Conservation (phyloP, 1,140 invertebrate genomes). For the Saccostrea echinata region DNA sequence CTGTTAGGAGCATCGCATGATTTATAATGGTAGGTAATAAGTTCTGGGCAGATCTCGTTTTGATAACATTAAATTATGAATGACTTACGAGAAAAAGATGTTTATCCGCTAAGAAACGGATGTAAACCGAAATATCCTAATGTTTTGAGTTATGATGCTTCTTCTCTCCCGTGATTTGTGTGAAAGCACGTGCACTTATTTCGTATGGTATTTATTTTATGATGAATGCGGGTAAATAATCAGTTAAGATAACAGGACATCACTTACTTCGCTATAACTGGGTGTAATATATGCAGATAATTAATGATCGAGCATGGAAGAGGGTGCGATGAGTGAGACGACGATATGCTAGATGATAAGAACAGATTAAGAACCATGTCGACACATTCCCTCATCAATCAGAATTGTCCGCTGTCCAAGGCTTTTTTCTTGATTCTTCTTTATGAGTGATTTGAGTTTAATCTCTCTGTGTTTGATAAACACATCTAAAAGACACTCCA, state of each 20-base stretch:
- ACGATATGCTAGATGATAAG: not conserved
- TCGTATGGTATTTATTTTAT: not conserved
- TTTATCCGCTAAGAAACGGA: conserved; percentile 7
- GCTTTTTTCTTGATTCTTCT: not conserved
- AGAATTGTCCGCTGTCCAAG: not conserved
- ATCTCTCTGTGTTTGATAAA: not conserved
- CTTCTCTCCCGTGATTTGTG: not conserved
- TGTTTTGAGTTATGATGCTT: conserved; percentile 10
- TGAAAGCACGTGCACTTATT: not conserved
- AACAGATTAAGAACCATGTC: not conserved
- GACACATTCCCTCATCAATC: not conserved
- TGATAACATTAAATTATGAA: conserved; percentile 25
- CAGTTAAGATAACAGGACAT: not conserved
- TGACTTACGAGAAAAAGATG: conserved; percentile 6
- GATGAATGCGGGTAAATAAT: conserved; percentile 4
- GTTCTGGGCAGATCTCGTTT: not conserved
- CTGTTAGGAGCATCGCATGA: not conserved
- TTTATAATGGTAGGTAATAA: not conserved
- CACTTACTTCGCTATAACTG: not conserved
- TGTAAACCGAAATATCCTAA: not conserved
- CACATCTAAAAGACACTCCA: not conserved
- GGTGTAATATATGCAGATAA: conserved; percentile 22
- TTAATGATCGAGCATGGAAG: conserved; percentile 10
- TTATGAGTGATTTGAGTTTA: conserved; percentile 2
- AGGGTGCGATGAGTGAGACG: not conserved